These are phyloP conservation scores for Pogonomyrmex barbatus DNA, from an alignment of 1,140 invertebrate genomes.

Conservation along the genomic window DNA sequence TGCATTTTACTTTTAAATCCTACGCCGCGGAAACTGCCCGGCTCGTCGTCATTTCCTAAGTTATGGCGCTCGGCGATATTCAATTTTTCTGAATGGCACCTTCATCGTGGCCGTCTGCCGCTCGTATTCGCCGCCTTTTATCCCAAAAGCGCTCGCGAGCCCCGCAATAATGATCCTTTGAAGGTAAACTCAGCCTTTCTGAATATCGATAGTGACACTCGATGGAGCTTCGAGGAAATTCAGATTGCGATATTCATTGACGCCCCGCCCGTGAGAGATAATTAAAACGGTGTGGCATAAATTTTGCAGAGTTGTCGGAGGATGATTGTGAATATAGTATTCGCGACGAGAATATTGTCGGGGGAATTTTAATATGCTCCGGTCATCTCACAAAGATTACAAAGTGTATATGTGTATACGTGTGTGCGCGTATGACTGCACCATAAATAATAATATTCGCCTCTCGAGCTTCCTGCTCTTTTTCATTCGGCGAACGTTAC, in stretches of 20 bases:
- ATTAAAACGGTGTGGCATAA: slow-evolving; percentile 51
- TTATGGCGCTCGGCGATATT: slow-evolving; percentile 70
- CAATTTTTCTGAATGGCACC: slow-evolving; percentile 72
- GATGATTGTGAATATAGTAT: slow-evolving; percentile 47
- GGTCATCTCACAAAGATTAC: slow-evolving; percentile 10
- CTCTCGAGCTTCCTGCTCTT: not conserved
- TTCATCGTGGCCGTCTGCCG: not conserved
- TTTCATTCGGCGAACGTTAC: not conserved
- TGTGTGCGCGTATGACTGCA: not conserved
- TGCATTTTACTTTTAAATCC: slow-evolving; percentile 79
- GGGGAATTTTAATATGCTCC: slow-evolving; percentile 39
- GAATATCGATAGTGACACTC: slow-evolving; percentile 69
- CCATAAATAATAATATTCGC: slow-evolving; percentile 40
- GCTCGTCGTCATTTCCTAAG: slow-evolving; percentile 68
- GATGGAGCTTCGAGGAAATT: slow-evolving; percentile 46
- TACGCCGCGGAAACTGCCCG: slow-evolving; percentile 59
- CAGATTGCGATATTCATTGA: slow-evolving; percentile 61
- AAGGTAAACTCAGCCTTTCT: slow-evolving; percentile 47
- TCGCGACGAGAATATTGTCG: slow-evolving; percentile 33
- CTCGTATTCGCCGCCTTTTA: slow-evolving; percentile 59
- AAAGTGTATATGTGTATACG: not conserved
- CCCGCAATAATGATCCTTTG: slow-evolving; percentile 69
- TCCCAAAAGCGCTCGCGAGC: slow-evolving; percentile 58
- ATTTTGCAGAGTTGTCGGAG: slow-evolving; percentile 49
- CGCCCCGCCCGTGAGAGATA: slow-evolving; percentile 46